Evolutionary conservation across 2,797 vertebrate species (phyloP).

Genomic region (Oreochromis grahami): DNA sequence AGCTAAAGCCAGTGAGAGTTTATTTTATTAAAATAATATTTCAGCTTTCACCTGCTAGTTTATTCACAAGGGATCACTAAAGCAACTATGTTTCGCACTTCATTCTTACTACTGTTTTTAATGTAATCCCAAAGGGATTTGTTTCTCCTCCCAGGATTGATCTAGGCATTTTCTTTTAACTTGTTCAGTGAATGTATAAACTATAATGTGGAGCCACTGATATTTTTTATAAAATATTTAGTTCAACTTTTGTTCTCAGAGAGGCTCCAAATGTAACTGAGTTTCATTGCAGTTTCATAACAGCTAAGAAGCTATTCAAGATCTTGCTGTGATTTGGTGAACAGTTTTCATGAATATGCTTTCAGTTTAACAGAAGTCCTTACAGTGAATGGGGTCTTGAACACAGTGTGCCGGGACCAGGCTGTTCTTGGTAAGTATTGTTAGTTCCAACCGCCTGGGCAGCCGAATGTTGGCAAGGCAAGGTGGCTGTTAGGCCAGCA

Average conservation of each 20-base stretch:
- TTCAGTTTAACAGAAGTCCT: background rate
- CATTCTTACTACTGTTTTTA: background rate
- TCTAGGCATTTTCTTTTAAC: background rate
- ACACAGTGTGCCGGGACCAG: background rate
- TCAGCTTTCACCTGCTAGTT: background rate
- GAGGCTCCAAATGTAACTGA: background rate
- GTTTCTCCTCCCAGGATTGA: background rate
- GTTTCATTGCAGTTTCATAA: background rate
- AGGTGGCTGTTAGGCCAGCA: background rate
- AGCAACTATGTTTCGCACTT: accelerated
- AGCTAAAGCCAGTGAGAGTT: background rate
- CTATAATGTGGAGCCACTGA: background rate
- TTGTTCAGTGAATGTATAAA: background rate
- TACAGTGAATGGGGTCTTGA: background rate
- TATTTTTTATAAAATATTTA: background rate
- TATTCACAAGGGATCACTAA: background rate
- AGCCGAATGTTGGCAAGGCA: background rate
- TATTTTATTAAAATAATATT: background rate
- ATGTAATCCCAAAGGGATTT: background rate
- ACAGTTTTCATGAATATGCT: background rate
- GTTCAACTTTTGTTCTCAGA: background rate
- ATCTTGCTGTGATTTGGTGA: background rate
- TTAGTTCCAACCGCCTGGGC: background rate
- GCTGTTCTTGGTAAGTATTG: background rate
- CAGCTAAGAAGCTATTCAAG: background rate